phyloP scores from a whole-genome alignment of 2,888 invertebrate species.

The Cryptocephalus moraei region DNA sequence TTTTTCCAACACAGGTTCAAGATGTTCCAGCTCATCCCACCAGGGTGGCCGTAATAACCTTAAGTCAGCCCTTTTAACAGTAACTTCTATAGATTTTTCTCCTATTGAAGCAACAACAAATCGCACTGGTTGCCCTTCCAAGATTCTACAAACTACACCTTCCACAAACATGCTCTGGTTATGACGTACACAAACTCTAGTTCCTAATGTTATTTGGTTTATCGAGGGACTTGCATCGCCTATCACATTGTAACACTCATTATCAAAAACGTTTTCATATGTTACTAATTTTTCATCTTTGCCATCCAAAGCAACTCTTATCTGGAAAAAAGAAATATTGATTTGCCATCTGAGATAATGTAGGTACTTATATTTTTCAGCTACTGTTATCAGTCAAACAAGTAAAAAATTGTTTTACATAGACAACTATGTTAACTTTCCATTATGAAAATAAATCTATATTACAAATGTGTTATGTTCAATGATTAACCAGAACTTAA shows the following conservation, averaged over 20 bases:
- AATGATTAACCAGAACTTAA: too few species aligned
- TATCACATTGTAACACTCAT: slow-evolving; percentile 77
- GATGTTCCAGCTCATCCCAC: slow-evolving; percentile 86
- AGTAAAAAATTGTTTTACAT: too few species aligned
- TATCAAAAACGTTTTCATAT: slow-evolving; percentile 69
- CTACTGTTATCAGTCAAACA: too few species aligned
- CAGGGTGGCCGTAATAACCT: slow-evolving; percentile 88
- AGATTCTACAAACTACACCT: slow-evolving; percentile 67
- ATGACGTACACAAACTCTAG: slow-evolving; percentile 71
- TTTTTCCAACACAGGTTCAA: slow-evolving; percentile 19
- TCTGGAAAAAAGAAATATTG: slow-evolving; percentile 19
- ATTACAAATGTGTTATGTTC: too few species aligned
- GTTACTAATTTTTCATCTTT: slow-evolving; percentile 58
- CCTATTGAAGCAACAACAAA: slow-evolving; percentile 54
- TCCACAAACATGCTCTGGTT: slow-evolving; percentile 70
- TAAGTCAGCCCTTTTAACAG: slow-evolving; percentile 82
- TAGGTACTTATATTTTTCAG: too few species aligned
- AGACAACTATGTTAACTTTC: too few species aligned
- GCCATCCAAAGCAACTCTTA: slow-evolving; percentile 75
- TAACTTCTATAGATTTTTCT: slow-evolving; percentile 44
- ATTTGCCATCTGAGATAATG: too few species aligned
- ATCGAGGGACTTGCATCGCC: slow-evolving; percentile 86
- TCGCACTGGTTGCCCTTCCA: slow-evolving; percentile 51
- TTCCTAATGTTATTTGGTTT: slow-evolving; percentile 68
- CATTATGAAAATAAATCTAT: too few species aligned